Evolutionary conservation across 1,140 invertebrate species (phyloP).

Genomic region (Drosophila simulans): DNA sequence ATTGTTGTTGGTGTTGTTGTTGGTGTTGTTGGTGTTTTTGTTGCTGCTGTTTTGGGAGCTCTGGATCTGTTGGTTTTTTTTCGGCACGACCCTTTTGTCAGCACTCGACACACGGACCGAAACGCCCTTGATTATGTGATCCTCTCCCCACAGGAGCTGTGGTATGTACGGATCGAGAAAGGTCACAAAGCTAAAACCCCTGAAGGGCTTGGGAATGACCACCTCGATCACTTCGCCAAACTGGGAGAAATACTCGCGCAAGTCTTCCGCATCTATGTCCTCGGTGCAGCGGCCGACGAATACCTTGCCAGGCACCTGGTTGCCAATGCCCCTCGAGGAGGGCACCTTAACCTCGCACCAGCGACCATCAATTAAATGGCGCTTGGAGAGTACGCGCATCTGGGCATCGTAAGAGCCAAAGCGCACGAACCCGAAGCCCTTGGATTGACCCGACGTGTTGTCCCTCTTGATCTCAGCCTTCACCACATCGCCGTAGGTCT

Average conservation of each 20-base stretch:
- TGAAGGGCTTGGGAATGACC: constrained; percentile 97
- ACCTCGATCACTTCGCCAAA: constrained; percentile 98
- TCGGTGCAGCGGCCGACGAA: constrained; percentile 98
- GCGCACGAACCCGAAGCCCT: constrained; percentile 98
- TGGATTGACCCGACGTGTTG: constrained; percentile 96
- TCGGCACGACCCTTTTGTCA: constrained; percentile 92
- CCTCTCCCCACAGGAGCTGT: constrained; percentile 96
- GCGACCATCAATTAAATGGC: constrained; percentile 97
- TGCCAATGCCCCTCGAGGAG: constrained; percentile 93
- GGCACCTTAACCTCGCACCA: constrained; percentile 99
- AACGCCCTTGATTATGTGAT: constrained; percentile 98
- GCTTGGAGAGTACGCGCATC: constrained; percentile 93
- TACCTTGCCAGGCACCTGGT: constrained; percentile 96
- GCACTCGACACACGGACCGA: constrained; percentile 98
- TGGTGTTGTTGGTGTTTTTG: background rate
- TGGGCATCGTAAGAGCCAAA: constrained; percentile 96
- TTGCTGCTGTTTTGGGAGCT: background rate
- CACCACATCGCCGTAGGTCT: constrained; percentile 97
- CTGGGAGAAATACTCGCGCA: constrained; percentile 97
- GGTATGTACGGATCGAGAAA: constrained; percentile 98
- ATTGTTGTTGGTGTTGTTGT: background rate
- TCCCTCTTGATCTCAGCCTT: constrained; percentile 99
- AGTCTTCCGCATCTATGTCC: constrained; percentile 94
- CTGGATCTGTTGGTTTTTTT: constrained; percentile 82
- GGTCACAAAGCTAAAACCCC: constrained; percentile 98